Percentiles rank a stretch among this genome's conserved stretches.
Evolutionary conservation across 2,113 vertebrate species (phyloP).

Genomic region (Propithecus coquereli): DNA sequence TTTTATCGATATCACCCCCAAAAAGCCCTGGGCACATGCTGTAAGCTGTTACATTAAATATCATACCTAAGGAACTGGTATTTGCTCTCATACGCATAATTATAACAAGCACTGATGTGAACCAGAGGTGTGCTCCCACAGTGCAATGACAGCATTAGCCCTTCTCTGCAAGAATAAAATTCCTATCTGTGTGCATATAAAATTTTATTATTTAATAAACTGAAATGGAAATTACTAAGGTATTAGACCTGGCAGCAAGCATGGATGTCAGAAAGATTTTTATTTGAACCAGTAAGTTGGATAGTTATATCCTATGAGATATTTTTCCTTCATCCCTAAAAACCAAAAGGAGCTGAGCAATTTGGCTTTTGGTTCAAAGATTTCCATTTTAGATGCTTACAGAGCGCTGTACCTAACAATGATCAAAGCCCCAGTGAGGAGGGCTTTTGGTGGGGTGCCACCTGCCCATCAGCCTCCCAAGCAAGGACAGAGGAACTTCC

Average conservation of each 20-base stretch:
- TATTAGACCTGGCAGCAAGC: constrained; percentile 30
- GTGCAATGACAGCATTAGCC: background rate
- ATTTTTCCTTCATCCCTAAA: constrained; percentile 53
- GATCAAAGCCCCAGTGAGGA: constrained; percentile 38
- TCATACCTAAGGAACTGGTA: background rate
- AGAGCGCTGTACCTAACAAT: constrained; percentile 11
- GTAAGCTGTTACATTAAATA: background rate
- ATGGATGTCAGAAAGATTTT: background rate
- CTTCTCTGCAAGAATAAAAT: background rate
- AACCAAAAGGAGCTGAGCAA: constrained; percentile 49
- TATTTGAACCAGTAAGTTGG: constrained; percentile 22
- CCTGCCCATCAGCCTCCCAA: background rate
- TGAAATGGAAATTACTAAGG: constrained; percentile 27
- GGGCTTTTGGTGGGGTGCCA: background rate
- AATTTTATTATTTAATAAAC: constrained; percentile 56
- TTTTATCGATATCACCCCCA: background rate
- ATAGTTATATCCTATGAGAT: background rate
- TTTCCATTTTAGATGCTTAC: constrained; percentile 27
- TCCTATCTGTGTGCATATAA: constrained; percentile 21
- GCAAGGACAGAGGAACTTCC: background rate
- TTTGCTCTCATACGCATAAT: background rate
- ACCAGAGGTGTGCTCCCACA: background rate
- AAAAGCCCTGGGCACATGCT: background rate
- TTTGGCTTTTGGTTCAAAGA: constrained; percentile 61
- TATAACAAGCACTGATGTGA: background rate